Conservation (phyloP, 92 coral and sea anemone genomes). For the Anthopleura xanthogrammica region DNA sequence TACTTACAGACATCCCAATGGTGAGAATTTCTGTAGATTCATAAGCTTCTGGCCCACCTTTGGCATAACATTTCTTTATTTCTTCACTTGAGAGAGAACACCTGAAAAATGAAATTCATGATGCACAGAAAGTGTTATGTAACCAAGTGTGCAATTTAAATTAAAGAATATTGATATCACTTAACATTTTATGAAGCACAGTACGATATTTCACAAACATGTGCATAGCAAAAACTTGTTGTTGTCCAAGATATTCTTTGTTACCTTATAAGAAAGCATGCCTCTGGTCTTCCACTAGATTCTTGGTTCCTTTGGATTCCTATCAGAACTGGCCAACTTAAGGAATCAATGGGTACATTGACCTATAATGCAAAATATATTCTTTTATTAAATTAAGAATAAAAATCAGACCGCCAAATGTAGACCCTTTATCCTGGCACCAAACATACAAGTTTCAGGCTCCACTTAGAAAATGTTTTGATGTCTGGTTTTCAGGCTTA, state of each 20-base stretch:
- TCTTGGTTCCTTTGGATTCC: slow-evolving; percentile 75
- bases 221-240: too few species aligned
- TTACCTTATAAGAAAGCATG: slow-evolving; percentile 79
- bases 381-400: neutral
- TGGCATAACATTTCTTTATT: slow-evolving; percentile 59
- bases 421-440: too few species aligned
- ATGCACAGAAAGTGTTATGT: neutral
- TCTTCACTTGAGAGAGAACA: slow-evolving; percentile 74
- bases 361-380: slow-evolving; percentile 35
- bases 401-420: too few species aligned
- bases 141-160: neutral
- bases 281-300: slow-evolving; percentile 89
- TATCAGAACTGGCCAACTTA: slow-evolving; percentile 77
- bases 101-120: slow-evolving; percentile 21
- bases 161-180: too few species aligned
- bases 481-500: too few species aligned
- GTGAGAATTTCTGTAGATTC: slow-evolving; percentile 83
- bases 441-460: too few species aligned
- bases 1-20: slow-evolving; percentile 64
- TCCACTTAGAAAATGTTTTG: too few species aligned
- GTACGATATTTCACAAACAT: too few species aligned
- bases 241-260: too few species aligned
- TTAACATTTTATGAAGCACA: too few species aligned
- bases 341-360: slow-evolving; percentile 76
- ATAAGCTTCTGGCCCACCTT: slow-evolving; percentile 92